These are phyloP conservation scores for Hirtodrosophila confusa DNA, from an alignment of 2,888 invertebrate species.

Conservation along the genomic window DNA sequence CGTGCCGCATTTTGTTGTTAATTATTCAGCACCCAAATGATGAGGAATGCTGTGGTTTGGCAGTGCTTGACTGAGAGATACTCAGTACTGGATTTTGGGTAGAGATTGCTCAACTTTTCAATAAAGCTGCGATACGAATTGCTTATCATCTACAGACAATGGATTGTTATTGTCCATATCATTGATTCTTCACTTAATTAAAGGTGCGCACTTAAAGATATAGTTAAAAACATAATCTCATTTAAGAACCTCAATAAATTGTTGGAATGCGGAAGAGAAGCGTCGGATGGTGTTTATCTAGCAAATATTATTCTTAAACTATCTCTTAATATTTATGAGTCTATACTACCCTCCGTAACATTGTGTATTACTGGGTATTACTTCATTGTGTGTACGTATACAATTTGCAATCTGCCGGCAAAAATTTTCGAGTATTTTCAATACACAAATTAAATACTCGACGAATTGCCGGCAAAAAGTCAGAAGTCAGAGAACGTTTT, in stretches of 20 bases:
- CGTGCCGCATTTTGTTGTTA: constrained; percentile 52
- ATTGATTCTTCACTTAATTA: too few species aligned
- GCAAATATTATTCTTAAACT: too few species aligned
- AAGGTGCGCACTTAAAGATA: too few species aligned
- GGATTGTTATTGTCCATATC: too few species aligned
- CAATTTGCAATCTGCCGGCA: constrained; percentile 39
- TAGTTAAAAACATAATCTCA: too few species aligned
- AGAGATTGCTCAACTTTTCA: too few species aligned
- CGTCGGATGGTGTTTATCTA: too few species aligned
- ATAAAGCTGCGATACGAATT: neutral
- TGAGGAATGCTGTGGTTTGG: neutral
- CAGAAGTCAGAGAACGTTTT: constrained; percentile 23
- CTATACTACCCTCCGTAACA: neutral
- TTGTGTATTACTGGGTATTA: neutral
- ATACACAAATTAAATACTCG: constrained; percentile 10
- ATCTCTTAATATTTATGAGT: neutral
- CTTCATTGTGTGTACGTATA: constrained; percentile 22
- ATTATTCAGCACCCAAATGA: constrained; percentile 42
- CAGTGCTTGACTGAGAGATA: constrained; percentile 12
- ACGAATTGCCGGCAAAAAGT: constrained; percentile 23
- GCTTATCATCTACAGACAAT: too few species aligned
- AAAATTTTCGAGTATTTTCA: constrained; percentile 16
- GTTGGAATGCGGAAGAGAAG: too few species aligned
- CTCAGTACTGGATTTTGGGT: neutral
- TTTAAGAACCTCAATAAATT: too few species aligned